These are phyloP conservation scores for Ammospiza caudacuta DNA, from an alignment of 2,113 vertebrate genomes.

Conservation along the genomic window DNA sequence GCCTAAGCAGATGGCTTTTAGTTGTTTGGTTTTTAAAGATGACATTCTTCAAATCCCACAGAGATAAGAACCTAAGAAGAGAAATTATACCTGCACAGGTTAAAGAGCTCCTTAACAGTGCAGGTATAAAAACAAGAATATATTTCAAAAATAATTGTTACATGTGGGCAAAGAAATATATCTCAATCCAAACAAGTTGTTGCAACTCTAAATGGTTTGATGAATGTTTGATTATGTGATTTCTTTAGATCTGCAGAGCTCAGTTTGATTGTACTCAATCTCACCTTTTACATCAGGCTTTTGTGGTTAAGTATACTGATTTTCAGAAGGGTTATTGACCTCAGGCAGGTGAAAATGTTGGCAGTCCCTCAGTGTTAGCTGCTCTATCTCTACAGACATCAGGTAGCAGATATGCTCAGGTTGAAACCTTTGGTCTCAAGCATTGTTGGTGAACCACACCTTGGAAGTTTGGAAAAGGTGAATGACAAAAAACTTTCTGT, in stretches of 20 bases:
- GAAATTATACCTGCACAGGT: background rate
- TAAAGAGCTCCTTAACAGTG: background rate
- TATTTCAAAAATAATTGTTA: background rate
- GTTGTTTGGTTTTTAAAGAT: background rate
- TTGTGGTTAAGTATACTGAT: background rate
- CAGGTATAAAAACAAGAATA: background rate
- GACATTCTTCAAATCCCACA: background rate
- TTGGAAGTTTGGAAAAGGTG: background rate
- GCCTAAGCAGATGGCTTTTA: background rate
- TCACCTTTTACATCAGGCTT: background rate
- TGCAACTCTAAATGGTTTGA: background rate
- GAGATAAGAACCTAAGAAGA: background rate
- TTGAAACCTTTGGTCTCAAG: background rate
- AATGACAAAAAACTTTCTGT: background rate
- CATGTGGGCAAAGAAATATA: background rate
- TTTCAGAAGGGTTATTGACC: background rate
- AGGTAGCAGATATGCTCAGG: background rate
- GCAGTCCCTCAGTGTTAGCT: background rate
- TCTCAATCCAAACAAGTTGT: background rate
- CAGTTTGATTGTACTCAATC: background rate
- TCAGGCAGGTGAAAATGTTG: background rate
- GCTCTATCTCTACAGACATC: background rate
- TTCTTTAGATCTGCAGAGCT: background rate
- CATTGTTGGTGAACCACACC: background rate
- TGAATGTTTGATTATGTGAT: background rate